Evolutionary conservation across 2,888 invertebrate species (phyloP).

Genomic region (Caenorhabditis sp.): DNA sequence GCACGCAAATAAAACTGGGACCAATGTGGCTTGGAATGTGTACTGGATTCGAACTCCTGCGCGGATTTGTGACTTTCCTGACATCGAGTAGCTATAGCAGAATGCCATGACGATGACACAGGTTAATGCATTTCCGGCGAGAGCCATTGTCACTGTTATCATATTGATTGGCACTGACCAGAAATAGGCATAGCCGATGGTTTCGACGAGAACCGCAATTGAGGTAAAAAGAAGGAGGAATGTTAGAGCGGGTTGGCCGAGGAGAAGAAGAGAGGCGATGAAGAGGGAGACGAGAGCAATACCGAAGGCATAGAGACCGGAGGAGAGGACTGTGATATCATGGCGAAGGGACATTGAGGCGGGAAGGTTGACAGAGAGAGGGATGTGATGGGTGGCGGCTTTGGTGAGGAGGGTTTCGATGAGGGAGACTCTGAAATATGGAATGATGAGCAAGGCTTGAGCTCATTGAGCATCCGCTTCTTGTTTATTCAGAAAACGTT

Average conservation of each 20-base stretch:
- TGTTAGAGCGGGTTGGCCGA: constrained; percentile 59
- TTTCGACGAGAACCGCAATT: constrained; percentile 51
- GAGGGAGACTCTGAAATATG: constrained; percentile 6
- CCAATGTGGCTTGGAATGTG: constrained; percentile 61
- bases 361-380: constrained; percentile 63
- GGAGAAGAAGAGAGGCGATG: constrained; percentile 47
- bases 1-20: constrained; percentile 51
- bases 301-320: constrained; percentile 50
- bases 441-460: background rate
- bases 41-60: constrained; percentile 62
- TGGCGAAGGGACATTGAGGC: constrained; percentile 65
- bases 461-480: too few species aligned
- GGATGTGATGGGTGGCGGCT: constrained; percentile 56
- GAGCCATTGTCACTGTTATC: constrained; percentile 60
- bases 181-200: constrained; percentile 53
- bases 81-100: constrained; percentile 65
- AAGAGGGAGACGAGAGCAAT: constrained; percentile 44
- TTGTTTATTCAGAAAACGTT: too few species aligned
- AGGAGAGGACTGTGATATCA: constrained; percentile 60
- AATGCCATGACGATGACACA: constrained; percentile 61
- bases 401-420: constrained; percentile 33
- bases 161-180: constrained; percentile 66
- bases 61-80: constrained; percentile 57
- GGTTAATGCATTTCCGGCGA: constrained; percentile 62
- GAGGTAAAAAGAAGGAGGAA: constrained; percentile 51